Percentiles rank a stretch among this genome's conserved stretches.
These are phyloP conservation scores for Morpho helenor DNA, from an alignment of 2,888 invertebrate genomes.

Conservation along the genomic window DNA sequence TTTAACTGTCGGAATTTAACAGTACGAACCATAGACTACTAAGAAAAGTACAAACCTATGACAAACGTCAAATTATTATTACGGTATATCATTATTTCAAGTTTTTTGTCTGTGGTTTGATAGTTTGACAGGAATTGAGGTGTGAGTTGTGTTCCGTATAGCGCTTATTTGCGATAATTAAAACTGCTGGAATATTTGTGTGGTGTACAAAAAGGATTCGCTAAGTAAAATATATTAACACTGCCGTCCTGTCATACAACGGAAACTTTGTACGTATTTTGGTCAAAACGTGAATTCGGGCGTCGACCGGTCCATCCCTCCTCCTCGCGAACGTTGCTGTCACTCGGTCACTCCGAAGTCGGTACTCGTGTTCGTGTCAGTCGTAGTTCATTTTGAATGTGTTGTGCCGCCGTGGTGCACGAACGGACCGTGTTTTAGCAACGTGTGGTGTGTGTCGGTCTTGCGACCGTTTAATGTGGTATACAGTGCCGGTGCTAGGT, in stretches of 20 bases:
- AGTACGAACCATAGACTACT: too few species aligned
- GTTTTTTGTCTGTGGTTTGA: too few species aligned
- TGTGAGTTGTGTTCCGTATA: slow-evolving; percentile 17
- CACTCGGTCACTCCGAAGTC: slow-evolving; percentile 39
- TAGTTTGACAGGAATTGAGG: slow-evolving; percentile 14
- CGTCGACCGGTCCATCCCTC: slow-evolving; percentile 77
- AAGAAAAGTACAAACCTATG: not conserved
- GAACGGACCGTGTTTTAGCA: slow-evolving; percentile 32
- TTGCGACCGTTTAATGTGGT: slow-evolving; percentile 77
- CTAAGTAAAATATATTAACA: slow-evolving; percentile 9
- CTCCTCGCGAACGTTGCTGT: slow-evolving; percentile 59
- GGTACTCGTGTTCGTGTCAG: slow-evolving; percentile 45
- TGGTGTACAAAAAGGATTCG: not conserved
- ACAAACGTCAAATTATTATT: slow-evolving; percentile 4
- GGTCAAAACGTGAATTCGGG: slow-evolving; percentile 64
- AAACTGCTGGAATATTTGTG: not conserved
- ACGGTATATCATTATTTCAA: slow-evolving; percentile 6
- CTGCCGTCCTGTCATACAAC: slow-evolving; percentile 28
- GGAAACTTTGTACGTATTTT: slow-evolving; percentile 46
- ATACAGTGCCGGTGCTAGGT: slow-evolving; percentile 72
- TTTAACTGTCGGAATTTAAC: too few species aligned
- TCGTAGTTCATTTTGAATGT: slow-evolving; percentile 66
- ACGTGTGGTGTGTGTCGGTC: slow-evolving; percentile 75
- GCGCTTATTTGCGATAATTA: slow-evolving; percentile 3
- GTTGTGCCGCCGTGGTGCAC: slow-evolving; percentile 56